Evolutionary conservation across 2,888 invertebrate genomes (phyloP).

Genomic region (Torymus auratus): DNA sequence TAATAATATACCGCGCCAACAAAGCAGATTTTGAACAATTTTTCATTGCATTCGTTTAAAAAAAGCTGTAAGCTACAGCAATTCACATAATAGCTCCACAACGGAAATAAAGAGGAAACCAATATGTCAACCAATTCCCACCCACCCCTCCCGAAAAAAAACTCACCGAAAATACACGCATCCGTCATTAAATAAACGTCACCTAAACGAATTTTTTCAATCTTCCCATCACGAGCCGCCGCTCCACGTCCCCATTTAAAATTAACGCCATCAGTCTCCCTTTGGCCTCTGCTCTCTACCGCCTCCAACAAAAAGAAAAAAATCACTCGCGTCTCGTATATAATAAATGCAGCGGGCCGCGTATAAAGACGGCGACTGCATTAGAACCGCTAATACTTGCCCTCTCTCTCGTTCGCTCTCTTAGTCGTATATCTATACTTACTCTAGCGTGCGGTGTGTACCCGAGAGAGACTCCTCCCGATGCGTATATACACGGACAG

Average conservation of each 20-base stretch:
- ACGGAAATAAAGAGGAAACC: too few relatives aligned
- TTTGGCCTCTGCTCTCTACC: not conserved
- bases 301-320: not conserved
- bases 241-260: not conserved
- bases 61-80: too few relatives aligned
- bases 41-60: too few relatives aligned
- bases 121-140: too few relatives aligned
- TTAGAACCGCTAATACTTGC: too few relatives aligned
- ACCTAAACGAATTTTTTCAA: not conserved
- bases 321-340: conserved; percentile 18
- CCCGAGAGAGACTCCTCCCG: conserved; percentile 50
- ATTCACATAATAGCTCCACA: too few relatives aligned
- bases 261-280: too few relatives aligned
- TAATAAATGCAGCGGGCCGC: conserved; percentile 21
- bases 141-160: not conserved
- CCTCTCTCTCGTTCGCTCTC: too few relatives aligned
- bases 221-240: not conserved
- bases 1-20: too few relatives aligned
- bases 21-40: too few relatives aligned
- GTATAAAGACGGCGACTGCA: too few relatives aligned
- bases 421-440: not conserved
- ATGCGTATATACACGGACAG: conserved; percentile 64
- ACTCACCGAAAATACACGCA: too few relatives aligned
- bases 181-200: not conserved
- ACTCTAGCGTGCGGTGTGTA: conserved; percentile 35